Base-by-base conservation (phyloP, 92 coral and sea anemone genomes). In the Zoanthus solanderi region DNA sequence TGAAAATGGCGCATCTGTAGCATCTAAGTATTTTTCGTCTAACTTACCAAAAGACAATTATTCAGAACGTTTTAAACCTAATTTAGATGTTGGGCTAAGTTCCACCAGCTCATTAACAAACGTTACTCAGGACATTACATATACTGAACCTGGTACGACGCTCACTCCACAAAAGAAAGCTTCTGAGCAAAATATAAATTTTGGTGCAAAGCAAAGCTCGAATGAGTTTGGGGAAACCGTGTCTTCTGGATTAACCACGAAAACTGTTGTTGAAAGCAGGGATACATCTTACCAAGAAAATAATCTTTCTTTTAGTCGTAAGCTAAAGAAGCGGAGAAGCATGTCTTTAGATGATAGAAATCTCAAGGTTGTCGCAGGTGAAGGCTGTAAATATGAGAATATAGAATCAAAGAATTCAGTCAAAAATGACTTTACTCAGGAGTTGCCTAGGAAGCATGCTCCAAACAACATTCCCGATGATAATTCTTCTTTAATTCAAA, bases 311-410 rank as follows among this genome's bases (percentile, higher is more conserved):
- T 9, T 78, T 9, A 56, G 71, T 14, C 60, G 45, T 14, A 81
- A 71, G 14, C 5, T 81, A 15, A 66, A 28, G 37, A 81, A 81
- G 47, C 66, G 85, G 31, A 81, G 85, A 47, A 81, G 85, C 16
- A 44, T 65, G 46, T 81, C 85, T 37, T 73, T 81, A 30, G 85
- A 81, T 81, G 85, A 81, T 28, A 81, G 85, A 47, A 9, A 28
- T 12, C 45, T 53, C 47, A 29, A 10, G 29, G 65, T 17, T 73
- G 0, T 80, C 42, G 47, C 29, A 63, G 16, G 45, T 23, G 84
- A 60, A 34, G 52, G 4, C 17, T 30, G 37, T 37, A 42, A 48
- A 17, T 10, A 60, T 13, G 54, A 37, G 34, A 78, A 14, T 7
- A n/a, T 8, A 8, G 71, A 34, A 57, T 37, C 53, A 10, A 48